These are phyloP conservation scores for Mystacides longicornis DNA, from an alignment of 2,888 invertebrate species.

Conservation along the genomic window DNA sequence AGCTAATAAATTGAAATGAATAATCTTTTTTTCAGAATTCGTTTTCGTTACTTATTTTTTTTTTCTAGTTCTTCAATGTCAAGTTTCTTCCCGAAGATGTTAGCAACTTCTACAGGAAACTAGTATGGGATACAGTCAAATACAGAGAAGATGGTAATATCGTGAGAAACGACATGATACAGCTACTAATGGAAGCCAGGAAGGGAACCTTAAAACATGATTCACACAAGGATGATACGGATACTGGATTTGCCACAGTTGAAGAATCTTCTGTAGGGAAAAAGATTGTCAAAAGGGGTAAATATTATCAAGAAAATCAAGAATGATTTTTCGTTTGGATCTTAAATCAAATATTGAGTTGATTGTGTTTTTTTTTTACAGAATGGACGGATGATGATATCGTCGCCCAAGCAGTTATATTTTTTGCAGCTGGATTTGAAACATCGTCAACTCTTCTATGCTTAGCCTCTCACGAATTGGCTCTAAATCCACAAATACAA, in stretches of 20 bases:
- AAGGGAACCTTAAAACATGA: constrained; percentile 33
- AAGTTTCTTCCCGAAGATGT: constrained; percentile 34
- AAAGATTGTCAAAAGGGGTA: constrained; percentile 21
- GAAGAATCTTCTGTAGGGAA: constrained; percentile 38
- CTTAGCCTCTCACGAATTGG: constrained; percentile 33
- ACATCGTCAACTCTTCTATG: constrained; percentile 33
- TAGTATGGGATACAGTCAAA: constrained; percentile 33
- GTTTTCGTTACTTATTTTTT: not conserved
- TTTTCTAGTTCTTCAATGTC: constrained; percentile 30
- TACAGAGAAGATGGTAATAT: constrained; percentile 29
- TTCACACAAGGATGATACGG: constrained; percentile 30
- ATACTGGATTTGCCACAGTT: constrained; percentile 39
- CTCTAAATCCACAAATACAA: constrained; percentile 34
- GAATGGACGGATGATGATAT: constrained; percentile 32
- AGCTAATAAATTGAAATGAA: not conserved
- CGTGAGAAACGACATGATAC: constrained; percentile 46
- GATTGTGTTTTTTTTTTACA: constrained; percentile 31
- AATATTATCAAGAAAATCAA: not conserved
- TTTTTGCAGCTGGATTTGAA: constrained; percentile 37
- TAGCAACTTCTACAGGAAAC: constrained; percentile 20
- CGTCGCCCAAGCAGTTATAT: constrained; percentile 34
- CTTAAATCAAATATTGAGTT: not conserved
- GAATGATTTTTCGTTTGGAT: constrained; percentile 23
- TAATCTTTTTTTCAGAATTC: not conserved
- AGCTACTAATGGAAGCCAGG: constrained; percentile 46